Conservation (phyloP, 2,113 vertebrate species). For the Nannospalax galili region DNA sequence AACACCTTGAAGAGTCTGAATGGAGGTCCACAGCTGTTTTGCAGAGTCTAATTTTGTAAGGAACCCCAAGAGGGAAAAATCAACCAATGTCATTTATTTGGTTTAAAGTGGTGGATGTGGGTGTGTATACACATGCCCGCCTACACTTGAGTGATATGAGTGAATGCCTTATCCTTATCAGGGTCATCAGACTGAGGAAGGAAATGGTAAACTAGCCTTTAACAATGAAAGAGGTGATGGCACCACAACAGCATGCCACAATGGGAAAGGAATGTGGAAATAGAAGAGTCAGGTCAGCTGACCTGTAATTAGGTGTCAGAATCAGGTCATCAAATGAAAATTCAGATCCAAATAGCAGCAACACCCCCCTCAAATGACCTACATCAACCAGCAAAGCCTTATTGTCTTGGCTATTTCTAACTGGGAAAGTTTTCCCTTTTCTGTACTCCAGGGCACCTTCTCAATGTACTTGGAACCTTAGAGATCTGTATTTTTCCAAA, state of each 20-base stretch:
- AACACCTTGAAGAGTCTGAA: not conserved
- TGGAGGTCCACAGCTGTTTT: not conserved
- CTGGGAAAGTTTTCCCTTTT: not conserved
- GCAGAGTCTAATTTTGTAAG: not conserved
- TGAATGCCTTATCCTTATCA: not conserved
- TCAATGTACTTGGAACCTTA: not conserved
- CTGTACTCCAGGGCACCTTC: not conserved
- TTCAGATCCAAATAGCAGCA: not conserved
- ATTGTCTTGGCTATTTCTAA: not conserved
- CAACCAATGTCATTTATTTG: not conserved
- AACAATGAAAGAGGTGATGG: not conserved
- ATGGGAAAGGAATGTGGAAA: not conserved
- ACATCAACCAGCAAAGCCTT: not conserved
- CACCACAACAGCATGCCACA: not conserved
- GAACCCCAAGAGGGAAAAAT: not conserved
- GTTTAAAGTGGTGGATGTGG: not conserved
- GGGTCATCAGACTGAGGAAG: not conserved
- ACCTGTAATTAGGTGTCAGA: slow-evolving; percentile 10
- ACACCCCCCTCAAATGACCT: not conserved
- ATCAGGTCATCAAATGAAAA: slow-evolving; percentile 29
- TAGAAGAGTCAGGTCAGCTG: not conserved
- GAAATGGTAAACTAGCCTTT: not conserved
- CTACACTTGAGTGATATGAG: not conserved
- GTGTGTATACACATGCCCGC: no score
- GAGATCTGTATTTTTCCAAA: not conserved